Conservation (phyloP, 2,888 invertebrate genomes). For the Crepidodera aurea region DNA sequence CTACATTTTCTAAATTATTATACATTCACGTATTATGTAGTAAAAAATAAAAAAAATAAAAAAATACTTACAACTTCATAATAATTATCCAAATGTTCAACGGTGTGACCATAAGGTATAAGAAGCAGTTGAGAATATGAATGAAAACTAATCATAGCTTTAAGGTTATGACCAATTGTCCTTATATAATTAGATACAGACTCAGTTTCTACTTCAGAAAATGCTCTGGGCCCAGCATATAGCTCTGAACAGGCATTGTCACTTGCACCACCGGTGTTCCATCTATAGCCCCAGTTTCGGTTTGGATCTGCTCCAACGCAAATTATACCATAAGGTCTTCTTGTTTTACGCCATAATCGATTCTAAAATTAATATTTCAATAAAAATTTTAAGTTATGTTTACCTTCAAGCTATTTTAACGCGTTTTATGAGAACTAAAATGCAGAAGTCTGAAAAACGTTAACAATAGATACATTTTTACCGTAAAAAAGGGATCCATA, state of each 20-base stretch:
- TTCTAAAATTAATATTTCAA: constrained; percentile 64
- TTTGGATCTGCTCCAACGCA: constrained; percentile 79
- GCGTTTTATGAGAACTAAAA: too few species aligned
- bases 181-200: constrained; percentile 66
- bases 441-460: too few species aligned
- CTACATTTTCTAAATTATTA: too few species aligned
- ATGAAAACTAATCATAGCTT: constrained; percentile 75
- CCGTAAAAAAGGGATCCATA: too few species aligned
- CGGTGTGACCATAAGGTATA: constrained; percentile 74
- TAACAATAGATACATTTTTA: too few species aligned
- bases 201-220: constrained; percentile 75
- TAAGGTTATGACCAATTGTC: constrained; percentile 49
- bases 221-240: constrained; percentile 72
- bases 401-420: too few species aligned
- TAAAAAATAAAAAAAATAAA: background rate
- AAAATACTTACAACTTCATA: constrained; percentile 64
- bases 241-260: constrained; percentile 67
- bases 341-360: constrained; percentile 77
- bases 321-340: constrained; percentile 60
- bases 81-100: constrained; percentile 66
- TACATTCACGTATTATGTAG: too few species aligned
- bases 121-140: constrained; percentile 76
- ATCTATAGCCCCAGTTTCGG: constrained; percentile 78
- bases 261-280: constrained; percentile 69
- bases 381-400: too few species aligned